Evolutionary conservation across 1,140 invertebrate genomes (phyloP).

Genomic region (Brachionus asplanchnoidis): DNA sequence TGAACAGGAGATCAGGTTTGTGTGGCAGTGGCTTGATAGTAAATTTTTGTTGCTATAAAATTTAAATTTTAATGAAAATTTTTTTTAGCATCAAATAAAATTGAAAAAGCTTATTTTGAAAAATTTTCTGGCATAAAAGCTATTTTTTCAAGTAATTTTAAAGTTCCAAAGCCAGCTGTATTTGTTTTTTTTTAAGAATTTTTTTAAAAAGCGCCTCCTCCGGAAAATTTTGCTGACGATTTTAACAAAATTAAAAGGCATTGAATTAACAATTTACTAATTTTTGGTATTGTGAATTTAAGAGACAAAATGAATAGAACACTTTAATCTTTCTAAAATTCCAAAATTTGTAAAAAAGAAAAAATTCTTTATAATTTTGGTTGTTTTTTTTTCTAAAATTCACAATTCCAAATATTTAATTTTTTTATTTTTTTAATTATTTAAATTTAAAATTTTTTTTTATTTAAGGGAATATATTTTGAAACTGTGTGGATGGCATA

Average conservation of each 20-base stretch:
- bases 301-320: too few relatives aligned
- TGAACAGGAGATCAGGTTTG: conserved; percentile 12
- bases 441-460: background rate
- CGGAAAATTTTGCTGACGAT: background rate
- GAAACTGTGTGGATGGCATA: conserved; percentile 10
- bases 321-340: too few relatives aligned
- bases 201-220: background rate
- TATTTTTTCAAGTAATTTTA: background rate
- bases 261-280: background rate
- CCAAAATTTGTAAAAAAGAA: too few relatives aligned
- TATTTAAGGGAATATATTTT: background rate
- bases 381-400: too few relatives aligned
- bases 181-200: background rate
- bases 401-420: too few relatives aligned
- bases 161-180: background rate
- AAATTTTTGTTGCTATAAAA: background rate
- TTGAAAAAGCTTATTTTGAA: background rate
- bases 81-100: background rate
- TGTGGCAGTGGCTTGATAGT: conserved; percentile 30
- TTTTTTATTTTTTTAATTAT: too few relatives aligned
- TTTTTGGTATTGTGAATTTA: background rate
- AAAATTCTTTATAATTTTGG: too few relatives aligned
- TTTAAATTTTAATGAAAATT: background rate
- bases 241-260: conserved; percentile 13
- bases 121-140: conserved; percentile 13